phyloP scores from a whole-genome alignment of 1,140 invertebrate genomes.

The Psix sp. region DNA sequence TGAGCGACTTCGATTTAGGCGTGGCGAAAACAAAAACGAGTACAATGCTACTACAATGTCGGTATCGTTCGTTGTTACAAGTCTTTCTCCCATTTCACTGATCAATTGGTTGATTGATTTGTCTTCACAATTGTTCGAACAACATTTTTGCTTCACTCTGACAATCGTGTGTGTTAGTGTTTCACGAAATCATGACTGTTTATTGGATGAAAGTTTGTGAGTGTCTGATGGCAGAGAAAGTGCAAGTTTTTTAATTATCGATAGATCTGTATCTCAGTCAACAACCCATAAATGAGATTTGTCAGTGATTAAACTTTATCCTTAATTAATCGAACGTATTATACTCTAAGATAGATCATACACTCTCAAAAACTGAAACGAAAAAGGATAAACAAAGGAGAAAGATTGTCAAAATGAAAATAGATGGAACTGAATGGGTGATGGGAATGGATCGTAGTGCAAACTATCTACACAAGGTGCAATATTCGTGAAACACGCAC shows the following conservation, averaged over 20 bases:
- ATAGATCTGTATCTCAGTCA: no score
- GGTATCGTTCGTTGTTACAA: slow-evolving; percentile 41
- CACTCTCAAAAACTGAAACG: slow-evolving; percentile 64
- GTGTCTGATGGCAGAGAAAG: slow-evolving; percentile 33
- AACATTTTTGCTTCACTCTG: no score
- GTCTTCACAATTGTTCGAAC: background rate
- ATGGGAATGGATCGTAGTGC: slow-evolving; percentile 74
- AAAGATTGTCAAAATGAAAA: slow-evolving; percentile 1
- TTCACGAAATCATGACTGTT: slow-evolving; percentile 39
- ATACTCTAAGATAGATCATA: slow-evolving; percentile 71
- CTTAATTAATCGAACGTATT: no score
- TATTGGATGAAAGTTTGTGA: background rate
- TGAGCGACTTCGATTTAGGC: slow-evolving; percentile 29
- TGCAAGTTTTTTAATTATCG: no score
- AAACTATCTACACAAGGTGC: slow-evolving; percentile 74
- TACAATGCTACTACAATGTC: slow-evolving; percentile 36
- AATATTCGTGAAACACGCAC: slow-evolving; percentile 69
- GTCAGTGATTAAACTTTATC: slow-evolving; percentile 62
- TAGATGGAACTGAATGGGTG: background rate
- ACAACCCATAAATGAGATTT: slow-evolving; percentile 70
- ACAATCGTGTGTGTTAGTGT: slow-evolving; percentile 42
- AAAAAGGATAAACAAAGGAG: slow-evolving; percentile 4
- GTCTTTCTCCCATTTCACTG: slow-evolving; percentile 1
- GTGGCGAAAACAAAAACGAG: slow-evolving; percentile 20
- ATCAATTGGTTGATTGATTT: background rate